Evolutionary conservation across 1,140 invertebrate species (phyloP), one percentile per base, ranked within the genome.

Genomic region (Eriocheir sinensis): DNA sequence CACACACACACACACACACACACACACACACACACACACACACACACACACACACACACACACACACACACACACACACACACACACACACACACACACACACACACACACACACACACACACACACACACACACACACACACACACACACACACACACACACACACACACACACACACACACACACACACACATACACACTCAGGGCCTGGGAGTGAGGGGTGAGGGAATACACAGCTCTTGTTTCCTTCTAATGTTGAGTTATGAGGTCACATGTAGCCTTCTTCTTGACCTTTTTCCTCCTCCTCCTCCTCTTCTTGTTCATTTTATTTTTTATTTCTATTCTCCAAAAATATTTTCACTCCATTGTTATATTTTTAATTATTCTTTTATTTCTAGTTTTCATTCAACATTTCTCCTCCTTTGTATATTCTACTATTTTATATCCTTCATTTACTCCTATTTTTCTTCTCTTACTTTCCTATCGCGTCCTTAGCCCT

Each of bases 241-340:
- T 72, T 72, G 60, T 72, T 72, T 72, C 60, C 60, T 72, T 72
- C 60, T 72, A 72, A 72, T 72, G 60, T 72, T 72, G 60, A 72
- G 60, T 72, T 72, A 72, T 72, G 60, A 72, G 60, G 60, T 72
- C 60, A 72, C 60, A n/a, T 72, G 1, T 12, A 72, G 32, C 34
- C 36, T 40, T 88, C 32, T 15, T 27, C 27, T 34, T 36, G 38
- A 88, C 36, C 85, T 48, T 40, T 40, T 38, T 41, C 44, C 44
- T 40, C 85, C 27, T 48, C 85, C 36, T 88, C 44, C 44, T 41
- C 44, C 85, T 48, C 32, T 27, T 40, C 85, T n/a, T 72, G n/a
- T n/a, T n/a, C n/a, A n/a, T n/a, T n/a, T 80, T 80, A n/a, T 32
- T 80, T 3, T 80, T 27, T 38, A 34, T 88, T 27, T 38, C 27